These are phyloP conservation scores for Hippolais icterina DNA, from an alignment of 2,113 vertebrate species.

Conservation along the genomic window DNA sequence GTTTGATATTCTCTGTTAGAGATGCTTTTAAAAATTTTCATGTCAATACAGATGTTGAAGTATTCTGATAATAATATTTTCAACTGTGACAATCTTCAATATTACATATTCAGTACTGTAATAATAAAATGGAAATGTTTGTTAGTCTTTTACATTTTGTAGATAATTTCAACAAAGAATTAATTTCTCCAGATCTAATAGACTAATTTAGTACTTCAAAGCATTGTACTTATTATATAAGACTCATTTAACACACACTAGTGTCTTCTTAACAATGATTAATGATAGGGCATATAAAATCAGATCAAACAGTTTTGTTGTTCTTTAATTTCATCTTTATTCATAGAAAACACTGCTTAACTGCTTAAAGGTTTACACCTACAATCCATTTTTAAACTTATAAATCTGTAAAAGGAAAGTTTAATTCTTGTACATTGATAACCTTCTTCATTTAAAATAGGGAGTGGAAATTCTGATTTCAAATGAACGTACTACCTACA, in stretches of 20 bases:
- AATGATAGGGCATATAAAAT: slow-evolving; percentile 38
- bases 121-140: not conserved
- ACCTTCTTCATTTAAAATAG: not conserved
- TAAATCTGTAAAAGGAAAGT: not conserved
- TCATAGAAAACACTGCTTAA: slow-evolving; percentile 24
- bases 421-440: not conserved
- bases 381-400: slow-evolving; percentile 1
- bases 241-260: not conserved
- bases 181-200: slow-evolving; percentile 27
- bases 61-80: not conserved
- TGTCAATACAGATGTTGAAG: not conserved
- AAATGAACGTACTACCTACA: not conserved
- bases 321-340: slow-evolving; percentile 51
- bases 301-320: slow-evolving; percentile 21
- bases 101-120: not conserved
- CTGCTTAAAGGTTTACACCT: slow-evolving; percentile 13
- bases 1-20: not conserved
- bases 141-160: not conserved
- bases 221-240: slow-evolving; percentile 28
- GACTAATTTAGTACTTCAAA: slow-evolving; percentile 41
- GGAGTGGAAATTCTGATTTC: not conserved
- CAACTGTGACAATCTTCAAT: not conserved
- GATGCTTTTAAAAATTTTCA: not conserved
- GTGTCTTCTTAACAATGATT: slow-evolving; percentile 35
- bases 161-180: not conserved